These are phyloP conservation scores for Sylvietta virens DNA, from an alignment of 2,113 vertebrate species.

Conservation along the genomic window DNA sequence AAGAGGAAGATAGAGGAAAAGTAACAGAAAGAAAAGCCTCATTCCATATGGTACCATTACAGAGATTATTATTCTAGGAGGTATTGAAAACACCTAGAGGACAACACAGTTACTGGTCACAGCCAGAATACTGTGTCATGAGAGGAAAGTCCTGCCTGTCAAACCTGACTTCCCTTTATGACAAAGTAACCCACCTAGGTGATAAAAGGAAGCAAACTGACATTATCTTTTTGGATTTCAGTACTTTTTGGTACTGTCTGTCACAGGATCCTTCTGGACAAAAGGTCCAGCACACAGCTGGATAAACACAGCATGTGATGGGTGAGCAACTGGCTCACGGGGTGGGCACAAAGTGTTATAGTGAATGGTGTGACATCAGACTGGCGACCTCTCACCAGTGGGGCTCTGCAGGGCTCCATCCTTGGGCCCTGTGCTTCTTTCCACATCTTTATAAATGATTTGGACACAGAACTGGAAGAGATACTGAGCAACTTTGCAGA, in stretches of 20 bases:
- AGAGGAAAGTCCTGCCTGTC: not conserved
- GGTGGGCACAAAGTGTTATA: not conserved
- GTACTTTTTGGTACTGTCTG: not conserved
- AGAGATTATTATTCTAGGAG: not conserved
- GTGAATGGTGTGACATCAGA: not conserved
- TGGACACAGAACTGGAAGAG: not conserved
- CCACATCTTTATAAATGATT: not conserved
- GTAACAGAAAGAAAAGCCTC: not conserved
- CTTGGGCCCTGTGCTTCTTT: not conserved
- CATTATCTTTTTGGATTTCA: not conserved
- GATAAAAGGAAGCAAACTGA: not conserved
- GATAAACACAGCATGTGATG: not conserved
- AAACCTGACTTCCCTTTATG: not conserved
- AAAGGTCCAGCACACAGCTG: not conserved
- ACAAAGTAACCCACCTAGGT: not conserved
- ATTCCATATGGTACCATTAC: not conserved
- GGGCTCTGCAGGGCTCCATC: not conserved
- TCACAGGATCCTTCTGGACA: not conserved
- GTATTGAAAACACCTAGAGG: not conserved
- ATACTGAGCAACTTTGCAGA: not conserved
- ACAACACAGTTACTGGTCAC: not conserved
- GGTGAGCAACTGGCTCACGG: not conserved
- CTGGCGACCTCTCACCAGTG: not conserved
- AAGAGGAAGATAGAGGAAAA: not conserved
- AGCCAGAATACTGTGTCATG: not conserved